Evolutionary conservation across 2,888 invertebrate genomes (phyloP).

Genomic region (Dendrolimus pini): DNA sequence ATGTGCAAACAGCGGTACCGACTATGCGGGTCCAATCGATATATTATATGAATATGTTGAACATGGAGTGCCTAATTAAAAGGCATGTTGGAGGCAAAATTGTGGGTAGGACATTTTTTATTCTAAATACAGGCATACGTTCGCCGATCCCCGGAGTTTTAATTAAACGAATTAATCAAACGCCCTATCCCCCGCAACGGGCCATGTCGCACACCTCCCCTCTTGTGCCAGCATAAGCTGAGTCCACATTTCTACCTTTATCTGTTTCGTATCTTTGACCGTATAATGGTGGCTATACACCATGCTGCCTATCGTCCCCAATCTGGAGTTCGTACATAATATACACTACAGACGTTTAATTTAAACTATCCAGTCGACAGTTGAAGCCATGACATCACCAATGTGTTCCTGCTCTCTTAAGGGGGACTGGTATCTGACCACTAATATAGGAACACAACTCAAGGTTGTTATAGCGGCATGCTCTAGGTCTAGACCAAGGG

Average conservation of each 20-base stretch:
- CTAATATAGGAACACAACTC: too few species aligned
- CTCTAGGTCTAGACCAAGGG: too few species aligned
- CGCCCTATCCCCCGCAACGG: constrained; percentile 11
- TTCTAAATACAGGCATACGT: constrained; percentile 22
- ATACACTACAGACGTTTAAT: too few species aligned
- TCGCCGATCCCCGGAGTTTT: constrained; percentile 21
- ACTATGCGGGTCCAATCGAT: background rate
- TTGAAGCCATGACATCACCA: too few species aligned
- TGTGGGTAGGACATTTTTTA: constrained; percentile 18
- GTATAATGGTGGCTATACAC: too few species aligned
- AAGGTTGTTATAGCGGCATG: too few species aligned
- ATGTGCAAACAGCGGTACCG: background rate
- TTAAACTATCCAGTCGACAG: too few species aligned
- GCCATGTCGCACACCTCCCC: background rate
- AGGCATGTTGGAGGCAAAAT: constrained; percentile 8
- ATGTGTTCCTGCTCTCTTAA: too few species aligned
- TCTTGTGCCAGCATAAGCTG: background rate
- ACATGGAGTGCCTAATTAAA: background rate
- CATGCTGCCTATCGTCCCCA: too few species aligned
- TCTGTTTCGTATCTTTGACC: too few species aligned
- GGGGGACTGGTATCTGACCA: too few species aligned
- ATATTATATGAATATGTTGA: background rate
- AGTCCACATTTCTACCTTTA: background rate
- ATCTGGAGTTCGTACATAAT: too few species aligned
- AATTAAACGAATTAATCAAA: constrained; percentile 49